These are phyloP conservation scores for Ctenomys sociabilis DNA, from an alignment of 2,113 vertebrate genomes.

Conservation along the genomic window DNA sequence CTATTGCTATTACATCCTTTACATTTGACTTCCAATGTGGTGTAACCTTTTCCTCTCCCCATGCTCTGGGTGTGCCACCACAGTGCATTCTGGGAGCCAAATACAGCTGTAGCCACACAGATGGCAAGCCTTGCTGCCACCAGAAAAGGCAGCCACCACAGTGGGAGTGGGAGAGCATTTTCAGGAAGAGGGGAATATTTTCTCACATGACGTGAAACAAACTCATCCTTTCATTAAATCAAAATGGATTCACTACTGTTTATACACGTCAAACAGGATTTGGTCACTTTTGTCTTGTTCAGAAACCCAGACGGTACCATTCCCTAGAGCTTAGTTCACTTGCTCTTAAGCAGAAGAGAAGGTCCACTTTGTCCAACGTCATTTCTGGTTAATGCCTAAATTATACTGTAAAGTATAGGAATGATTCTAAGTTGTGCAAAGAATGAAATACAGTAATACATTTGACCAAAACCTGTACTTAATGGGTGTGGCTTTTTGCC, in stretches of 20 bases:
- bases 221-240: slow-evolving; percentile 51
- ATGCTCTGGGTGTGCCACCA: background rate
- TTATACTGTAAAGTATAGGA: background rate
- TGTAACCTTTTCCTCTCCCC: background rate
- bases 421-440: slow-evolving; percentile 3
- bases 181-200: slow-evolving; percentile 35
- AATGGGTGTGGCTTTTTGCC: background rate
- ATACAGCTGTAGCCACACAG: background rate
- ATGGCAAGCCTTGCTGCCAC: background rate
- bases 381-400: slow-evolving; percentile 41
- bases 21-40: background rate
- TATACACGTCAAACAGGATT: slow-evolving; percentile 41
- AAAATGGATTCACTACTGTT: slow-evolving; percentile 55
- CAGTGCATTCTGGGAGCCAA: background rate
- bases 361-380: slow-evolving; percentile 1
- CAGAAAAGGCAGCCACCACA: background rate
- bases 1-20: background rate
- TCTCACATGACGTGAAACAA: slow-evolving; percentile 40
- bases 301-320: slow-evolving; percentile 44
- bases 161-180: background rate
- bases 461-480: slow-evolving; percentile 14
- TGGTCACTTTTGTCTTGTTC: slow-evolving; percentile 58
- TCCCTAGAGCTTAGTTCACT: slow-evolving; percentile 53
- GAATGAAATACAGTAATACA: background rate
- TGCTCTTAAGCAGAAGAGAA: slow-evolving; percentile 52